phyloP scores from a whole-genome alignment of 2,888 invertebrate species.

The Tenthredo livida region DNA sequence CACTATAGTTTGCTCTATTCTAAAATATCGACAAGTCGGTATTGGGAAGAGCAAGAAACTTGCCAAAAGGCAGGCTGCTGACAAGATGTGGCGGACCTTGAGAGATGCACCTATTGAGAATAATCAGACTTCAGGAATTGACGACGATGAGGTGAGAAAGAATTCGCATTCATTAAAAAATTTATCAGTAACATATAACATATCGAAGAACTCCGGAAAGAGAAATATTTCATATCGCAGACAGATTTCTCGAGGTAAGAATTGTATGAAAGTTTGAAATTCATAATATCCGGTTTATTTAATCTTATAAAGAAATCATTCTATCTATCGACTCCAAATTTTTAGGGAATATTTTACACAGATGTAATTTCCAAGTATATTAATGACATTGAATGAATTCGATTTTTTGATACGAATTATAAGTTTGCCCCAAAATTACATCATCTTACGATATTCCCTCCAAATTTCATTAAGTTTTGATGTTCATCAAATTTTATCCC shows the following conservation, averaged over 20 bases:
- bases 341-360: neutral
- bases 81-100: slow-evolving; percentile 94
- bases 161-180: neutral
- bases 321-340: neutral
- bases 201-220: neutral
- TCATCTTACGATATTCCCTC: too few species aligned
- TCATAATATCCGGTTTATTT: neutral
- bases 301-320: too few species aligned
- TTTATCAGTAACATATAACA: neutral
- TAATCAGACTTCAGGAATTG: slow-evolving; percentile 85
- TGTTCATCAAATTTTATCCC: neutral
- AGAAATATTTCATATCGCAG: neutral
- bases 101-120: slow-evolving; percentile 89
- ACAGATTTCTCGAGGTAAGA: slow-evolving; percentile 6
- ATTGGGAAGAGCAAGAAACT: slow-evolving; percentile 97
- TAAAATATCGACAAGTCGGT: slow-evolving; percentile 91
- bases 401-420: neutral
- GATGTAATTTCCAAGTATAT: neutral
- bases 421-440: neutral
- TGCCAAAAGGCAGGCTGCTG: slow-evolving; percentile 97
- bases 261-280: neutral
- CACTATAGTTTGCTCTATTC: slow-evolving; percentile 93
- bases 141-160: slow-evolving; percentile 85
- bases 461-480: neutral
- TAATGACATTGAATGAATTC: neutral